These are phyloP conservation scores for Matsumurasca onukii DNA, from an alignment of 1,140 invertebrate genomes.

Conservation along the genomic window DNA sequence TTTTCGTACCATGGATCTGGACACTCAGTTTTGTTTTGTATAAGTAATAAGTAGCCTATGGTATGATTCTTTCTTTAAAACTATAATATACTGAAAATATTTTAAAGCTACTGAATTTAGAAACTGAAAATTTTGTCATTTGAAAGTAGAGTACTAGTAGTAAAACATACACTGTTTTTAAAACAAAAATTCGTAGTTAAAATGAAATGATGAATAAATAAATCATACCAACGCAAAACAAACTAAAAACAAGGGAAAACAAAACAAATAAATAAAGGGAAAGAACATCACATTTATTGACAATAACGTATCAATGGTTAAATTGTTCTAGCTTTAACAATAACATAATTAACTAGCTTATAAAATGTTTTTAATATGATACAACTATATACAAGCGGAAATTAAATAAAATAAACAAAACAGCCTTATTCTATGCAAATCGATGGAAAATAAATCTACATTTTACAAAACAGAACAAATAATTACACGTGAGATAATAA, in stretches of 20 bases:
- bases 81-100: no score
- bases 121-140: no score
- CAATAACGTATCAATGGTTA: slow-evolving; percentile 24
- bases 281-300: slow-evolving; percentile 27
- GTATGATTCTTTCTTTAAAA: no score
- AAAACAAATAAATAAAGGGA: slow-evolving; percentile 16
- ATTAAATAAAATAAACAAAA: slow-evolving; percentile 19
- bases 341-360: slow-evolving; percentile 30
- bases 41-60: no score
- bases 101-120: no score
- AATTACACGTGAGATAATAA: slow-evolving; percentile 24
- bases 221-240: no score
- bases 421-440: slow-evolving; percentile 4
- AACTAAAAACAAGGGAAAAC: slow-evolving; percentile 17
- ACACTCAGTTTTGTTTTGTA: no score
- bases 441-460: slow-evolving; percentile 24
- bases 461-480: slow-evolving; percentile 29
- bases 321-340: slow-evolving; percentile 30
- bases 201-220: no score
- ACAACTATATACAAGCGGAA: slow-evolving; percentile 27
- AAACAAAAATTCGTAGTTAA: no score
- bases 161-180: no score
- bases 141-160: no score
- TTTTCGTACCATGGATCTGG: no score
- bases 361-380: slow-evolving; percentile 25